phyloP scores from a whole-genome alignment of 2,797 vertebrate genomes.

The Pangasius larnaudii region DNA sequence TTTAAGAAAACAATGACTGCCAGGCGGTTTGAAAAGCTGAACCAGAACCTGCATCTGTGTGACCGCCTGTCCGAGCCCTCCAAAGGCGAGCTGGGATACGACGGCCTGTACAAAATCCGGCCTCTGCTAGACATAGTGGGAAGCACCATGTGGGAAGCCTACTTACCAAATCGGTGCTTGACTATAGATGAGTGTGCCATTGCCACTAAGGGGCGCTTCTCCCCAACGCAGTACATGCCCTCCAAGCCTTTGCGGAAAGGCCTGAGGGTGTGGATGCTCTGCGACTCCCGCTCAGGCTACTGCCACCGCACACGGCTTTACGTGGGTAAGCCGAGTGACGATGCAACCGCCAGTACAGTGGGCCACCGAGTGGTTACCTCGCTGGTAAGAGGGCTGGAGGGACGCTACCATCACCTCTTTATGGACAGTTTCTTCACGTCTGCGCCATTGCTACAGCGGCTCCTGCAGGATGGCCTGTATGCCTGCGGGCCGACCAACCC shows the following conservation, averaged over 20 bases:
- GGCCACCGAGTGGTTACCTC: slow-evolving; percentile 76
- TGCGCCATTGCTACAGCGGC: slow-evolving; percentile 77
- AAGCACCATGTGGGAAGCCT: slow-evolving; percentile 82
- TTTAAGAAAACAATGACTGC: slow-evolving; percentile 85
- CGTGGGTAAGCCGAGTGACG: slow-evolving; percentile 72
- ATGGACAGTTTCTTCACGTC: slow-evolving; percentile 84
- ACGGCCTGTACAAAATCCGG: slow-evolving; percentile 82
- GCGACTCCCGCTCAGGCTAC: slow-evolving; percentile 82
- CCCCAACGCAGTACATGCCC: slow-evolving; percentile 80
- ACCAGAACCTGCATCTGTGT: slow-evolving; percentile 82
- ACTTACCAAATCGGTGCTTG: slow-evolving; percentile 79
- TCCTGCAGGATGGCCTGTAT: slow-evolving; percentile 77
- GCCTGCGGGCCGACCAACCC: slow-evolving; percentile 80
- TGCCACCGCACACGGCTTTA: slow-evolving; percentile 80
- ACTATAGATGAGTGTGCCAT: slow-evolving; percentile 80
- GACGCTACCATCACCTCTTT: slow-evolving; percentile 81
- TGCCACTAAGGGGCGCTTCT: slow-evolving; percentile 76
- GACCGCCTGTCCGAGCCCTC: slow-evolving; percentile 76
- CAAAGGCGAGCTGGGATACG: slow-evolving; percentile 79
- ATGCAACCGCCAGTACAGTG: slow-evolving; percentile 62
- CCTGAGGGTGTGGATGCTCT: slow-evolving; percentile 84
- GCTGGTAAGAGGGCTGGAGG: slow-evolving; percentile 78
- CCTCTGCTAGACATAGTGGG: slow-evolving; percentile 80
- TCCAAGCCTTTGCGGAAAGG: slow-evolving; percentile 81
- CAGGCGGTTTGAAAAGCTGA: slow-evolving; percentile 82